These are phyloP conservation scores for Choristoneura rosaceana DNA, from an alignment of 2,888 invertebrate species.

Conservation along the genomic window DNA sequence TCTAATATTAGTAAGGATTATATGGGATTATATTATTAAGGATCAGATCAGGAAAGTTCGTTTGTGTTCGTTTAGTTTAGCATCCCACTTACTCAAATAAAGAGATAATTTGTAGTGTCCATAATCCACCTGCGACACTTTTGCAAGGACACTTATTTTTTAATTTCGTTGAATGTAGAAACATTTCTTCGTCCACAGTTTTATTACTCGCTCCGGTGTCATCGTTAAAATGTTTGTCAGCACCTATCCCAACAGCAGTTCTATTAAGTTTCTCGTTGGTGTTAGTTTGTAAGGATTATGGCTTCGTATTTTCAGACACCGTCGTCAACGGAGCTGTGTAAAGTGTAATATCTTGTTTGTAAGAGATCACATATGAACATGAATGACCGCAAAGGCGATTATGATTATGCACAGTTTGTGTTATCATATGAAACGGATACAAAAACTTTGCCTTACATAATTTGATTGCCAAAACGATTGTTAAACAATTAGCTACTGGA, in stretches of 20 bases:
- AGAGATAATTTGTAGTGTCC: background rate
- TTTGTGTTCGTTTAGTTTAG: background rate
- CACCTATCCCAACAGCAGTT: constrained; percentile 34
- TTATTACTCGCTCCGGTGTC: constrained; percentile 13
- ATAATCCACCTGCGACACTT: background rate
- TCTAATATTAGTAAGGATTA: background rate
- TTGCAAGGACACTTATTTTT: background rate
- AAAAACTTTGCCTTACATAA: too few relatives aligned
- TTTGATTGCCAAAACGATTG: too few relatives aligned
- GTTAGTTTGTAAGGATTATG: constrained; percentile 21
- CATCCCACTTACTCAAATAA: too few relatives aligned
- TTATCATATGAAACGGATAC: too few relatives aligned
- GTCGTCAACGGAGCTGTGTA: too few relatives aligned
- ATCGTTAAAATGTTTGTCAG: constrained; percentile 31
- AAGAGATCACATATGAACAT: too few relatives aligned
- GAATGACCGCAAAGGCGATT: too few relatives aligned
- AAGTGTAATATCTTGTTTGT: too few relatives aligned
- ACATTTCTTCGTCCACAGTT: constrained; percentile 2
- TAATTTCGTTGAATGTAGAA: too few relatives aligned
- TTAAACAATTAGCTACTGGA: too few relatives aligned
- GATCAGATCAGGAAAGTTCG: background rate
- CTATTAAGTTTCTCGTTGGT: constrained; percentile 20
- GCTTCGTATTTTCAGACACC: background rate
- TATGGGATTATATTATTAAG: background rate
- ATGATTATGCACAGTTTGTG: too few relatives aligned